Conservation (phyloP, 2,888 invertebrate species). For the Lasioglossum vierecki region DNA sequence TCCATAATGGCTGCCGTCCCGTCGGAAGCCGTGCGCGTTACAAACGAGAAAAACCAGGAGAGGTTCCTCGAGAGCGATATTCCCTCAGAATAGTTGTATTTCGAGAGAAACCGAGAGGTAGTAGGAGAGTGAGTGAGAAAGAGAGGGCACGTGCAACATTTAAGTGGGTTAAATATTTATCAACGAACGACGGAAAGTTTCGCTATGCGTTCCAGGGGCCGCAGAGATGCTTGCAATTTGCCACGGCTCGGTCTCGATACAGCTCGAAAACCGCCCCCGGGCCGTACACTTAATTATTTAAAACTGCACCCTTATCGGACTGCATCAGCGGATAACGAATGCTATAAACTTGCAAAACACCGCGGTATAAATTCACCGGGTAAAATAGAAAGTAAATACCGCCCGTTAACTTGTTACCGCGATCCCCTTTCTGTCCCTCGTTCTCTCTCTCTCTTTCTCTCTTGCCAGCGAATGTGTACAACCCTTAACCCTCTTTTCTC, state of each 20-base stretch:
- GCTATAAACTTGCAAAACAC: conserved; percentile 48
- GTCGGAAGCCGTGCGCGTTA: neutral
- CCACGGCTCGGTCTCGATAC: neutral
- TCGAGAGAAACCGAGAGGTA: neutral
- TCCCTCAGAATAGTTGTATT: conserved; percentile 11
- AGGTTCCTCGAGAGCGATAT: neutral
- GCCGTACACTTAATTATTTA: conserved; percentile 53
- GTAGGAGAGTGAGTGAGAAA: neutral
- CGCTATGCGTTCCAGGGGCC: conserved; percentile 10
- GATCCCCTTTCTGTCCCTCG: neutral
- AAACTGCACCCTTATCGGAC: conserved; percentile 53
- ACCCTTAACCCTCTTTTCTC: conserved; percentile 20
- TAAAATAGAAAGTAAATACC: conserved; percentile 59
- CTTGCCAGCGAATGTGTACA: neutral
- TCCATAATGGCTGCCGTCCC: conserved; percentile 1
- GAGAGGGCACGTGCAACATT: conserved; percentile 25
- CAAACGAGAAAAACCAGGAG: neutral
- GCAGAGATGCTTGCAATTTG: conserved; percentile 52
- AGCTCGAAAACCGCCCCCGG: conserved; percentile 43
- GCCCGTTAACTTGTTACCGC: conserved; percentile 23
- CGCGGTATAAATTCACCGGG: conserved; percentile 41
- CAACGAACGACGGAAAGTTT: conserved; percentile 49
- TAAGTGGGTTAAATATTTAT: conserved; percentile 52
- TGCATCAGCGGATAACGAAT: conserved; percentile 54
- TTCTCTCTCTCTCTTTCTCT: neutral